These are phyloP conservation scores for human (Homo sapiens) DNA, from an alignment of 2,113 vertebrate species.

Conservation along the genomic window DNA sequence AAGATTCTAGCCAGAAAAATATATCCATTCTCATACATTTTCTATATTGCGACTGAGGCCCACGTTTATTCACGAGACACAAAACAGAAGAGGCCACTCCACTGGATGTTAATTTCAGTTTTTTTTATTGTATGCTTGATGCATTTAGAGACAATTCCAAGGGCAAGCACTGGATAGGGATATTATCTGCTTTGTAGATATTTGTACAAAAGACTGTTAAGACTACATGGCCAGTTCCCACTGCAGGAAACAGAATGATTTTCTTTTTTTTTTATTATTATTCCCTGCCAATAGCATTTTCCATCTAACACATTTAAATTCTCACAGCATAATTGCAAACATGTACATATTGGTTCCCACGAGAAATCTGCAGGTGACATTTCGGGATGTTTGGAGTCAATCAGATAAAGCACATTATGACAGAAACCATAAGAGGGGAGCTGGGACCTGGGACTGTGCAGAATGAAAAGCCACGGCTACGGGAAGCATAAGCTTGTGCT, in stretches of 20 bases:
- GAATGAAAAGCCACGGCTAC: background rate
- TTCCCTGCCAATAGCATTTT: slow-evolving; percentile 68
- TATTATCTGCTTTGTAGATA: background rate
- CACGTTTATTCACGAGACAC: background rate
- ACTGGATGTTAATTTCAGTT: background rate
- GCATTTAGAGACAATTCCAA: slow-evolving; percentile 60
- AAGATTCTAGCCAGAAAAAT: background rate
- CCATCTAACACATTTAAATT: slow-evolving; percentile 51
- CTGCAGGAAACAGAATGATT: slow-evolving; percentile 41
- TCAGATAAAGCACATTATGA: slow-evolving; percentile 11
- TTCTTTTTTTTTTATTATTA: slow-evolving; percentile 31
- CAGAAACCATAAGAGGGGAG: background rate
- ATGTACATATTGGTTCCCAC: slow-evolving; percentile 24
- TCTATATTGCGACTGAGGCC: background rate
- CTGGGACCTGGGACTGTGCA: background rate
- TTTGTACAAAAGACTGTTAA: slow-evolving; percentile 68
- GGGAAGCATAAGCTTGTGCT: background rate
- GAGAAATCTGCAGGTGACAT: slow-evolving; percentile 58
- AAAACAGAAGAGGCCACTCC: background rate
- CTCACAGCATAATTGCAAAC: slow-evolving; percentile 58
- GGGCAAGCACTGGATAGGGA: slow-evolving; percentile 63
- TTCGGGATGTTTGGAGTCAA: background rate
- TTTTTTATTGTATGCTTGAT: slow-evolving; percentile 67
- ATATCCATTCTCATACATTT: background rate
- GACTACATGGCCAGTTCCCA: slow-evolving; percentile 26